Conservation (phyloP, 1,140 invertebrate species). For the Cyclargus thomasi region DNA sequence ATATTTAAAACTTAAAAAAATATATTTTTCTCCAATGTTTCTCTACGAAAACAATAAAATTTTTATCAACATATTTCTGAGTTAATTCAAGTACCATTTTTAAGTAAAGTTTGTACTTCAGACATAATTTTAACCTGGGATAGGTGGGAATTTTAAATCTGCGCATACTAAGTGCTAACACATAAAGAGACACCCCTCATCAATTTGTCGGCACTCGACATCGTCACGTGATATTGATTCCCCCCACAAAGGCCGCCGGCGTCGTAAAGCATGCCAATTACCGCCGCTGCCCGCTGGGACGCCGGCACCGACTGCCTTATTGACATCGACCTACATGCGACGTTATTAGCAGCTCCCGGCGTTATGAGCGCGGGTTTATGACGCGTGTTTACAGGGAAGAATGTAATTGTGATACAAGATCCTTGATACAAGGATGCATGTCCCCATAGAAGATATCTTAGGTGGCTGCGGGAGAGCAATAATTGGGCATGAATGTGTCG, state of each 20-base stretch:
- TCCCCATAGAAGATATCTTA: no score
- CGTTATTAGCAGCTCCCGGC: not conserved
- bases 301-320: not conserved
- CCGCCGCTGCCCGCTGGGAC: conserved; percentile 4
- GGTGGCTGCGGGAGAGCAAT: no score
- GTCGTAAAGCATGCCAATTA: conserved; percentile 6
- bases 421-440: no score
- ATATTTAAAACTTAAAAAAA: conserved; percentile 11
- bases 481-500: no score
- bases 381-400: not conserved
- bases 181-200: not conserved
- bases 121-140: no score
- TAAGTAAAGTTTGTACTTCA: not conserved
- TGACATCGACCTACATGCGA: not conserved
- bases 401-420: no score
- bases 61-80: not conserved
- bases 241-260: not conserved
- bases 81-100: no score
- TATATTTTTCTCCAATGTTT: not conserved
- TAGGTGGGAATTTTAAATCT: not conserved
- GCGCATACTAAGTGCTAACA: not conserved
- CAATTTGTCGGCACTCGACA: not conserved
- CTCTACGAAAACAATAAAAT: not conserved
- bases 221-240: not conserved
- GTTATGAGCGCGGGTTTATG: not conserved